Evolutionary conservation across 2,797 vertebrate species (phyloP), one percentile per base, ranked within the genome.

Genomic region (Potorous gilbertii): DNA sequence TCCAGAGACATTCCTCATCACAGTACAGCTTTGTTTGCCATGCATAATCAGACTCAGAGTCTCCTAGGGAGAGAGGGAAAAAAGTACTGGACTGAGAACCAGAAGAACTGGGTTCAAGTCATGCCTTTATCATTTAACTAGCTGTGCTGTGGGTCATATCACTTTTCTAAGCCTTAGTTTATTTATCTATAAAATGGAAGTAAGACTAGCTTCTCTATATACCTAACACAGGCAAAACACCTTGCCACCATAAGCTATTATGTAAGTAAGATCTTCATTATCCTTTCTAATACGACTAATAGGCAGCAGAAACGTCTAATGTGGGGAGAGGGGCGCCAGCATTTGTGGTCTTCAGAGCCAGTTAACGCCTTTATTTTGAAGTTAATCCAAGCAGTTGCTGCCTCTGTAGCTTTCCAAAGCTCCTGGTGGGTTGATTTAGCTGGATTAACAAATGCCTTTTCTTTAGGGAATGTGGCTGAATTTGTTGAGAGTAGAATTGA

Each of bases 291-390:
- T 97, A 95, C 54, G 59, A 94, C 40, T 6, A 50, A 50, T 50
- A 50, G 94, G 56, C 96, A 97, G 59, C 96, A 97, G 95, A 97
- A 96, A 96, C 97, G 93, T 97, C 95, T 95, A 95, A 90, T 89
- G 96, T 52, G 93, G 95, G 96, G 40, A 27, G 9, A n/a, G 16
- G 74, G 93, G 55, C 96, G n/a, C 62, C 93, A 92, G 54, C 94
- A 96, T 97, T 91, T 95, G 95, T 96, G 91, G 27, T 29, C 94
- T 94, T 55, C 95, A 93, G 56, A 96, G 90, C 66, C 87, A 66
- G 62, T 96, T 96, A 94, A 93, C 96, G 66, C 92, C 94, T 56
- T 57, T 97, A 56, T 96, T 92, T 54, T 96, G 95, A 96, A 96
- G 94, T 96, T 97, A 97, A 96, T 97, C 97, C 95, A 91, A 97